phyloP scores from a whole-genome alignment of 2,888 invertebrate species.

The Furcula furcula region DNA sequence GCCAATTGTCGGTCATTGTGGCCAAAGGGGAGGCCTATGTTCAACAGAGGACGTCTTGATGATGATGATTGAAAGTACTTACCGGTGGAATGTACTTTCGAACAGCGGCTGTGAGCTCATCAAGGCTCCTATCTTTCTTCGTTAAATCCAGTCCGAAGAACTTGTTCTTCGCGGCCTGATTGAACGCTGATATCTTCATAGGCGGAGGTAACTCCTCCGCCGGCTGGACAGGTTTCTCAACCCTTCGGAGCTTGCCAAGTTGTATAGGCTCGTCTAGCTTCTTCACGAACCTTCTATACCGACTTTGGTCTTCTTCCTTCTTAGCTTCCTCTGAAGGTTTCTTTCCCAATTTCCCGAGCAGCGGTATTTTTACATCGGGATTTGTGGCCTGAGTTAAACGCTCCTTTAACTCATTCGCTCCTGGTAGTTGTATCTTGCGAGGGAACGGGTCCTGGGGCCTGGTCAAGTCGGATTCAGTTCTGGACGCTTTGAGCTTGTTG shows the following conservation, averaged over 20 bases:
- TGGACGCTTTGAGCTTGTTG: constrained; percentile 67
- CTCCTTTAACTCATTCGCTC: constrained; percentile 50
- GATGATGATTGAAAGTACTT: too few species aligned
- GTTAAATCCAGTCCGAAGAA: constrained; percentile 65
- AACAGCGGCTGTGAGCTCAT: constrained; percentile 68
- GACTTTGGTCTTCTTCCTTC: constrained; percentile 54
- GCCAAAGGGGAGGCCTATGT: too few species aligned
- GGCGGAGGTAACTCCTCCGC: constrained; percentile 49
- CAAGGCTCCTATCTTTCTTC: constrained; percentile 65
- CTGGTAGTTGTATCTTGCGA: constrained; percentile 42
- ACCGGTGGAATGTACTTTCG: constrained; percentile 74
- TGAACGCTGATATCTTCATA: constrained; percentile 62
- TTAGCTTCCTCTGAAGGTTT: constrained; percentile 60
- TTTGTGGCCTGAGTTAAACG: constrained; percentile 60
- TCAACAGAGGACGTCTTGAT: too few species aligned
- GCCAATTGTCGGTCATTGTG: too few species aligned
- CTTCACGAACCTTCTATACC: constrained; percentile 53
- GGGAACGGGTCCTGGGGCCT: constrained; percentile 52
- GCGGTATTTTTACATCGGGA: constrained; percentile 53
- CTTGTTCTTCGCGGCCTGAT: constrained; percentile 69
- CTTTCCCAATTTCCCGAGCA: constrained; percentile 61
- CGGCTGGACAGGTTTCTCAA: constrained; percentile 44
- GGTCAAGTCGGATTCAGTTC: constrained; percentile 71
- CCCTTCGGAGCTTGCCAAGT: constrained; percentile 59
- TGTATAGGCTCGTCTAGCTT: constrained; percentile 67